phyloP scores from a whole-genome alignment of 2,888 invertebrate species.

The Trichopria drosophilae region DNA sequence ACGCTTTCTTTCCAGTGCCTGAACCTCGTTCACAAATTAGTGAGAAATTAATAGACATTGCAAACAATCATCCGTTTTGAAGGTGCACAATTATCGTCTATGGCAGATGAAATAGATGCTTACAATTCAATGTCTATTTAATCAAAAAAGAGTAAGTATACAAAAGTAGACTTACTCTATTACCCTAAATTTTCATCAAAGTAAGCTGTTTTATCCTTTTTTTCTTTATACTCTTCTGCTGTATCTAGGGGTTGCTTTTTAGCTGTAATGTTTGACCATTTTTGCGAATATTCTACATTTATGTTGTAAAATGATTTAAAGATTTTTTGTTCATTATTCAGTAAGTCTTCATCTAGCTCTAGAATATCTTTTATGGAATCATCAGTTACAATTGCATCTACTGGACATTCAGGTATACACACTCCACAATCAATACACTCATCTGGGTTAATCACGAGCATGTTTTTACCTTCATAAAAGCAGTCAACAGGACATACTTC shows the following conservation, averaged over 20 bases:
- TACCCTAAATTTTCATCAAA: constrained; percentile 20
- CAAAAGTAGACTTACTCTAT: too few species aligned
- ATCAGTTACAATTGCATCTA: constrained; percentile 15
- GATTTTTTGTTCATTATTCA: constrained; percentile 17
- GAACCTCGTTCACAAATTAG: too few species aligned
- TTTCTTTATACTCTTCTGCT: constrained; percentile 15
- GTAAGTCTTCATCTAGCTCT: constrained; percentile 20
- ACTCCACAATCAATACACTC: constrained; percentile 23
- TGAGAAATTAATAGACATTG: too few species aligned
- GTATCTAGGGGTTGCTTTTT: constrained; percentile 15
- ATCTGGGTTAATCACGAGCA: constrained; percentile 22
- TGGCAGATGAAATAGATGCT: too few species aligned
- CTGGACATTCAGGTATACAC: constrained; percentile 13
- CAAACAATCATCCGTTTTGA: too few species aligned
- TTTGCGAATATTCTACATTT: constrained; percentile 19
- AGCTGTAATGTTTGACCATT: constrained; percentile 17
- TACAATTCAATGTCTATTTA: too few species aligned
- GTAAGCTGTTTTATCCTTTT: constrained; percentile 20
- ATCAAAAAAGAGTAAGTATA: too few species aligned
- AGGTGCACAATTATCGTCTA: too few species aligned
- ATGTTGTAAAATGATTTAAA: constrained; percentile 18
- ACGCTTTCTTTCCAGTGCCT: too few species aligned
- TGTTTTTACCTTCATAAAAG: constrained; percentile 16
- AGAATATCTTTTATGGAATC: constrained; percentile 19
- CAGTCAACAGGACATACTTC: constrained; percentile 26